Evolutionary conservation across 2,888 invertebrate genomes (phyloP).

Genomic region (Drosophila rellima): DNA sequence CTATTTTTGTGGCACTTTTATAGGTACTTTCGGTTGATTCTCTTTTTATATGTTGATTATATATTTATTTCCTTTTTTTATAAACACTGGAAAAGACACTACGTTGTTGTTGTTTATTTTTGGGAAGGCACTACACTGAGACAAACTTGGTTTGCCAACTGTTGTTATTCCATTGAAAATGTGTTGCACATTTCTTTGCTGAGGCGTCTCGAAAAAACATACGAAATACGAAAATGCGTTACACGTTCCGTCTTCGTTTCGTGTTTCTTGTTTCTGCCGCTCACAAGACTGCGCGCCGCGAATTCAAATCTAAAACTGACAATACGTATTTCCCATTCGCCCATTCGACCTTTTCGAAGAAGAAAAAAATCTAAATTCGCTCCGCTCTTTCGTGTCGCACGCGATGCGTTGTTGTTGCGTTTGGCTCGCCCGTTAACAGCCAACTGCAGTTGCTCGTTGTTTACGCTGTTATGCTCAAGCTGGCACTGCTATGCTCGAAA

Average conservation of each 20-base stretch:
- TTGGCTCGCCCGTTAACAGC: constrained; percentile 11
- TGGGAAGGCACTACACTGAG: constrained; percentile 46
- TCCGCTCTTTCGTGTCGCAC: constrained; percentile 32
- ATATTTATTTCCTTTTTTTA: constrained; percentile 33
- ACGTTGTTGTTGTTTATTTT: constrained; percentile 10
- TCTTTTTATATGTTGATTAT: constrained; percentile 25
- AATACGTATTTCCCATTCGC: constrained; percentile 34
- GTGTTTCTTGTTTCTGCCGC: constrained; percentile 59
- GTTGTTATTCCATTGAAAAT: constrained; percentile 40
- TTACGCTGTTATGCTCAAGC: constrained; percentile 43
- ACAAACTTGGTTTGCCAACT: constrained; percentile 30
- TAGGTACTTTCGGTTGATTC: constrained; percentile 30
- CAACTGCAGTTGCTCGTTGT: constrained; percentile 5
- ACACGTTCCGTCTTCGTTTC: constrained; percentile 35
- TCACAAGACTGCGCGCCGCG: constrained; percentile 79
- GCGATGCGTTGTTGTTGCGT: constrained; percentile 28
- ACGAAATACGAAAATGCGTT: constrained; percentile 53
- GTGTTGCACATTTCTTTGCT: constrained; percentile 58
- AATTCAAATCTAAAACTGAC: constrained; percentile 72
- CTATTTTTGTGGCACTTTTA: constrained; percentile 48
- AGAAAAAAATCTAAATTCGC: background rate
- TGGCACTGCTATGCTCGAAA: constrained; percentile 44
- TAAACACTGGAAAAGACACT: constrained; percentile 37
- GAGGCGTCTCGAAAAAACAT: constrained; percentile 40
- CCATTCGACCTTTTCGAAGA: constrained; percentile 51